Conservation (phyloP, 2,113 vertebrate species). For the Cyanistes caeruleus region DNA sequence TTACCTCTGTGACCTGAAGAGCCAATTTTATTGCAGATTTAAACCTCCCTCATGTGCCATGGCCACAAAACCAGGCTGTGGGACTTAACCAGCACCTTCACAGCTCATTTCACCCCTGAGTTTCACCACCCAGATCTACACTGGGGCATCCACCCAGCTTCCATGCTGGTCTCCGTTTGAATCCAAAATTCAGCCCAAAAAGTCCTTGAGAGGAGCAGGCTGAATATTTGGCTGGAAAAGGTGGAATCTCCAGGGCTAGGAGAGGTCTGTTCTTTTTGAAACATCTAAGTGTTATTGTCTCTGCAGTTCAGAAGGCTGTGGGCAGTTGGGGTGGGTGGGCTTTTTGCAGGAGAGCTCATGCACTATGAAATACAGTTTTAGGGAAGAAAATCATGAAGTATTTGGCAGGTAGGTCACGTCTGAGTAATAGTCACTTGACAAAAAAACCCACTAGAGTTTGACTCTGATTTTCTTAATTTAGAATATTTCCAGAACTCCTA, state of each 20-base stretch:
- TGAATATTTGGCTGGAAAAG: neutral
- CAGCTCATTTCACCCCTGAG: neutral
- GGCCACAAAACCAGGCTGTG: neutral
- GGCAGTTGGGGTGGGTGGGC: neutral
- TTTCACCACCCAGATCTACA: neutral
- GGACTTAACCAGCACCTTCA: neutral
- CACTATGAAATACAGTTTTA: neutral
- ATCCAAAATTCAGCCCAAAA: neutral
- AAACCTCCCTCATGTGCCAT: neutral
- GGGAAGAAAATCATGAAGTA: neutral
- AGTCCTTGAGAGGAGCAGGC: neutral
- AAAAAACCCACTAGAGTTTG: neutral
- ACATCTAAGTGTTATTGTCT: neutral
- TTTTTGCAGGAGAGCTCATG: neutral
- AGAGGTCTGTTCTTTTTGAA: neutral
- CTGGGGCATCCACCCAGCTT: neutral
- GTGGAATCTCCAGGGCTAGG: neutral
- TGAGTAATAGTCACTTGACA: neutral
- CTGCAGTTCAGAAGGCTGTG: neutral
- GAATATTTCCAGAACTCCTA: neutral
- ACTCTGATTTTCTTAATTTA: neutral
- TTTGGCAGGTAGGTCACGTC: neutral
- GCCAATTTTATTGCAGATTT: neutral
- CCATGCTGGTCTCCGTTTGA: neutral
- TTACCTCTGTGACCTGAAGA: neutral